phyloP scores from a whole-genome alignment of 2,888 invertebrate genomes.

The Uropetala carovei region DNA sequence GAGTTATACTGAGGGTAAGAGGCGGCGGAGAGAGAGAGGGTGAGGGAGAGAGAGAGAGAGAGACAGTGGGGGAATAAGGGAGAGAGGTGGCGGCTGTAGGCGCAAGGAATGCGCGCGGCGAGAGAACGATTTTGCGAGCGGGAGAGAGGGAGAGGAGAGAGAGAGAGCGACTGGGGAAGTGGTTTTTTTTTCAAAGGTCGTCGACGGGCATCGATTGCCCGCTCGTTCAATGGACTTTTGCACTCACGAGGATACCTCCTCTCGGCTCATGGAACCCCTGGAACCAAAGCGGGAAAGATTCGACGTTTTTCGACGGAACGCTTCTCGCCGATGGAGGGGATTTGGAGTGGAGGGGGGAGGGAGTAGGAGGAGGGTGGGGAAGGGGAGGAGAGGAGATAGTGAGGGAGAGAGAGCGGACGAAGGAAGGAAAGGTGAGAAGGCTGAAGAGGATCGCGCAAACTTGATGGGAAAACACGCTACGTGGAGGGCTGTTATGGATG shows the following conservation, averaged over 20 bases:
- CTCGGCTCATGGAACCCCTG: slow-evolving; percentile 29
- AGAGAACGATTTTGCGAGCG: background rate
- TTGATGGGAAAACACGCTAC: too few species aligned
- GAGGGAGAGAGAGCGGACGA: too few species aligned
- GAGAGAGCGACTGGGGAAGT: background rate
- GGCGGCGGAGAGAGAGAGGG: background rate
- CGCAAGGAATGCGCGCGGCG: slow-evolving; percentile 16
- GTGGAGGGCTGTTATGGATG: too few species aligned
- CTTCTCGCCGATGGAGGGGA: too few species aligned
- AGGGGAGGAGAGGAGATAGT: too few species aligned
- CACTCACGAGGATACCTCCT: slow-evolving; percentile 1
- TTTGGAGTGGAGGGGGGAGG: too few species aligned
- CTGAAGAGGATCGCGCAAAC: too few species aligned
- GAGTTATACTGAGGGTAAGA: background rate
- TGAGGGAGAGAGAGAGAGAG: background rate
- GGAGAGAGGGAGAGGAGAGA: background rate
- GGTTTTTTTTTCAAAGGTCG: background rate
- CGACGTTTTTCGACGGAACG: slow-evolving; percentile 40
- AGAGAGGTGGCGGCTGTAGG: background rate
- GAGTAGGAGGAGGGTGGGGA: too few species aligned
- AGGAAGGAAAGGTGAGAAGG: too few species aligned
- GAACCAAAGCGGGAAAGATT: slow-evolving; percentile 31
- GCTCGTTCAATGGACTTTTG: background rate
- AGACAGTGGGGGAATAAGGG: background rate
- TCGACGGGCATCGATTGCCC: slow-evolving; percentile 48